Percentiles rank a stretch among this genome's conserved stretches.
Conservation (phyloP, 2,888 invertebrate genomes). For the Epinotia nisella region DNA sequence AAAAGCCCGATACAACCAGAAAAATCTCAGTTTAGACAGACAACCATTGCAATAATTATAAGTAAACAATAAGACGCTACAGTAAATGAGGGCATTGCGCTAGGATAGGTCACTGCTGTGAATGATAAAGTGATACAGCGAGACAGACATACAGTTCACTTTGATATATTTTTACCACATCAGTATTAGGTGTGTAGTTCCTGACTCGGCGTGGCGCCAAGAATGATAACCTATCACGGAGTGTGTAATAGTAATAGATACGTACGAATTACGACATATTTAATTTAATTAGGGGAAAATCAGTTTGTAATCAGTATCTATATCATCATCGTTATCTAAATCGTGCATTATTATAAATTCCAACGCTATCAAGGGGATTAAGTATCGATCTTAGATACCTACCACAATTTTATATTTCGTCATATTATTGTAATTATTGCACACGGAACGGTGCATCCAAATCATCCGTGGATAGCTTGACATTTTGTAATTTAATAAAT, state of each 20-base stretch:
- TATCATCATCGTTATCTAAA: not conserved
- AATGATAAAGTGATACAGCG: conserved; percentile 10
- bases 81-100: conserved; percentile 14
- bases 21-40: not conserved
- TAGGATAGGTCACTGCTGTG: conserved; percentile 18
- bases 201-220: conserved; percentile 32
- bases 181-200: conserved; percentile 1
- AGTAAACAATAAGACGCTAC: not conserved
- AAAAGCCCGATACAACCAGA: not conserved
- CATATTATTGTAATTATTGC: conserved; percentile 1
- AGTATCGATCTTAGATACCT: conserved; percentile 19
- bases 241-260: not conserved
- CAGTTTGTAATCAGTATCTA: not conserved
- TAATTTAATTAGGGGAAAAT: not conserved
- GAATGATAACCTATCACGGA: conserved; percentile 26
- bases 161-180: conserved; percentile 25
- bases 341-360: not conserved
- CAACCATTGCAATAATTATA: not conserved
- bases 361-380: not conserved
- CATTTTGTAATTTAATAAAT: too few relatives aligned
- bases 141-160: conserved; percentile 4
- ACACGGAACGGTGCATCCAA: not conserved
- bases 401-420: not conserved
- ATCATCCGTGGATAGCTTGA: too few relatives aligned
- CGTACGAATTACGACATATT: not conserved